A percentile compares a stretch with the other conserved stretches of the same genome.
Conservation (phyloP, 2,888 invertebrate genomes). For the Ectemnius lituratus region DNA sequence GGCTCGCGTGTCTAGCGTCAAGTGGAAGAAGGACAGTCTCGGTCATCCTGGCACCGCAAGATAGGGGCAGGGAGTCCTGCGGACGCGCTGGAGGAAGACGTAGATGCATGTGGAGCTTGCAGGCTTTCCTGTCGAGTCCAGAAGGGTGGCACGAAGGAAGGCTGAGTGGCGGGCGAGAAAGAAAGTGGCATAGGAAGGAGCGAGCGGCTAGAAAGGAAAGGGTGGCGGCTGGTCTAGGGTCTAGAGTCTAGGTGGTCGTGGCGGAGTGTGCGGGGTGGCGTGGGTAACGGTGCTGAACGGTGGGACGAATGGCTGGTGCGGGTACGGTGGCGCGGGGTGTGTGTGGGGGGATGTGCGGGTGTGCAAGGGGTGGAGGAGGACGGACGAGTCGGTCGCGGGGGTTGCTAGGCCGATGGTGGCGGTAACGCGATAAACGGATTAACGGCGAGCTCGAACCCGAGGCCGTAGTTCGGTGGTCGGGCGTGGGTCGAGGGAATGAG, state of each 20-base stretch:
- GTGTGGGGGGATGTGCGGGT: conserved; percentile 35
- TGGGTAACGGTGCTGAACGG: conserved; percentile 47
- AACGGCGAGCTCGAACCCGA: conserved; percentile 72
- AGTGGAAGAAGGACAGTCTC: too few relatives aligned
- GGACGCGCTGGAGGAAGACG: too few relatives aligned
- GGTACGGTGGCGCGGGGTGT: background rate
- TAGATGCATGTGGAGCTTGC: too few relatives aligned
- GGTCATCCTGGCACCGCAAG: too few relatives aligned
- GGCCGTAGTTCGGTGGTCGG: conserved; percentile 68
- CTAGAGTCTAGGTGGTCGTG: background rate
- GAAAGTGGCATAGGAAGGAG: too few relatives aligned
- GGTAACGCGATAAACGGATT: conserved; percentile 77
- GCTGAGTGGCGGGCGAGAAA: too few relatives aligned
- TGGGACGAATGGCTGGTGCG: conserved; percentile 11
- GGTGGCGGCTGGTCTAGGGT: too few relatives aligned
- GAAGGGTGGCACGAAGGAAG: too few relatives aligned
- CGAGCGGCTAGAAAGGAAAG: background rate
- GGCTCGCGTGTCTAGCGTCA: too few relatives aligned
- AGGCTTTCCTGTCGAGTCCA: too few relatives aligned
- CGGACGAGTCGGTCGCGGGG: conserved; percentile 33
- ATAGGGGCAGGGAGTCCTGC: too few relatives aligned
- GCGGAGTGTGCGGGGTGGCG: conserved; percentile 14
- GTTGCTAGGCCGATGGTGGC: conserved; percentile 70
- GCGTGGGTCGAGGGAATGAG: conserved; percentile 55
- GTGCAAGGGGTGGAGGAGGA: conserved; percentile 10